A percentile compares a stretch with the other conserved stretches of the same genome.
phyloP scores from a whole-genome alignment of 2,888 invertebrate species.

The Parascotia fuliginaria region DNA sequence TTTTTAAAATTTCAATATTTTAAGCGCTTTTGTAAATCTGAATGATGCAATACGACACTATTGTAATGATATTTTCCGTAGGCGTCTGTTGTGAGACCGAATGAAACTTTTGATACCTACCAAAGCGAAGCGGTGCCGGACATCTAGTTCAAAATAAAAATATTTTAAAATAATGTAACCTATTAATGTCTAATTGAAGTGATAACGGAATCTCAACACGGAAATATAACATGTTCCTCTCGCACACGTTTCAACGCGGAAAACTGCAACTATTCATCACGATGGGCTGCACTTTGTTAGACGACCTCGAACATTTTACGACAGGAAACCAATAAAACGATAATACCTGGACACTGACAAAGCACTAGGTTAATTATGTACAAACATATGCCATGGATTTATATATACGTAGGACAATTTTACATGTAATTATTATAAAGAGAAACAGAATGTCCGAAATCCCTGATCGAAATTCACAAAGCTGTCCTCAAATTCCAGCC shows the following conservation, averaged over 20 bases:
- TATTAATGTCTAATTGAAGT: constrained; percentile 7
- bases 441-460: too few relatives aligned
- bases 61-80: too few relatives aligned
- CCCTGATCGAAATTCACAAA: too few relatives aligned
- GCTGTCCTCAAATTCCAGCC: too few relatives aligned
- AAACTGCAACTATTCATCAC: constrained; percentile 69
- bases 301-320: constrained; percentile 75
- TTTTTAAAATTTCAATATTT: too few relatives aligned
- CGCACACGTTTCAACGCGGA: constrained; percentile 53
- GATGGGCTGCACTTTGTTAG: constrained; percentile 64
- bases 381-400: constrained; percentile 28
- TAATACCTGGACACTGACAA: constrained; percentile 74
- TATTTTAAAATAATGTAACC: constrained; percentile 9
- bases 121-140: too few relatives aligned
- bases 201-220: constrained; percentile 25
- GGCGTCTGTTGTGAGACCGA: too few relatives aligned
- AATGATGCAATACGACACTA: too few relatives aligned
- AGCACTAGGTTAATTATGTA: constrained; percentile 67
- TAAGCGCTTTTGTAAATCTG: too few relatives aligned
- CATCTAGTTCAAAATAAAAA: constrained; percentile 1
- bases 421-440: too few relatives aligned
- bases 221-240: constrained; percentile 38
- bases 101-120: too few relatives aligned
- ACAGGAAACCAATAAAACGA: constrained; percentile 80
- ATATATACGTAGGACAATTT: constrained; percentile 7